Percentiles rank a stretch among this genome's conserved stretches.
phyloP scores from a whole-genome alignment of 2,888 invertebrate genomes.

The Sacculina carcini region DNA sequence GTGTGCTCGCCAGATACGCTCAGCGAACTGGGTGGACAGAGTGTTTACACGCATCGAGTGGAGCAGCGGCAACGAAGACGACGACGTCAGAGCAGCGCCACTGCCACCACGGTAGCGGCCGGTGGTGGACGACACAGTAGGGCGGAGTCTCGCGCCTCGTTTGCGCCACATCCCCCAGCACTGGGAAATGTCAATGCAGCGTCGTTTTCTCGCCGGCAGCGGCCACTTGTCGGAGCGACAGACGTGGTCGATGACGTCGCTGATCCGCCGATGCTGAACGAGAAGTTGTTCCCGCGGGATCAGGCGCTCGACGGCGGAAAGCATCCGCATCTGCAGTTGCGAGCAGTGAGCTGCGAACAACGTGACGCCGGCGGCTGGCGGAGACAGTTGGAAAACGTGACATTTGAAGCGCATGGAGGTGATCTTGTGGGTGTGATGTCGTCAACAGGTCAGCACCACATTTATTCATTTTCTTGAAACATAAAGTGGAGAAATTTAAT shows the following conservation, averaged over 20 bases:
- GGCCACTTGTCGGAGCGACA: too few relatives aligned
- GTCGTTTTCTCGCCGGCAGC: conserved; percentile 7
- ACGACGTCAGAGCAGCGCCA: conserved; percentile 8
- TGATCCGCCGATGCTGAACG: conserved; percentile 17
- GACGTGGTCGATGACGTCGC: conserved; percentile 13
- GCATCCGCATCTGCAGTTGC: conserved; percentile 27
- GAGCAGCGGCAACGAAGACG: conserved; percentile 9
- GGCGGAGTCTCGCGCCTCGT: conserved; percentile 4
- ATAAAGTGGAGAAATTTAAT: too few relatives aligned
- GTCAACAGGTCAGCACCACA: conserved; percentile 26
- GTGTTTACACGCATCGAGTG: conserved; percentile 1
- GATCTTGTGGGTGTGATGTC: conserved; percentile 74
- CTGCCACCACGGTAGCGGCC: conserved; percentile 11
- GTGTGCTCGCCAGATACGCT: conserved; percentile 10
- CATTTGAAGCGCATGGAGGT: conserved; percentile 67
- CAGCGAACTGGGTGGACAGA: conserved; percentile 9
- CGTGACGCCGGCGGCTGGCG: conserved; percentile 23
- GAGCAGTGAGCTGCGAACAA: conserved; percentile 34
- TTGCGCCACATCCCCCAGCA: conserved; percentile 6
- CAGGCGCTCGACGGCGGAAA: conserved; percentile 13
- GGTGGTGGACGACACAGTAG: conserved; percentile 11
- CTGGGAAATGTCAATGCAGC: background rate
- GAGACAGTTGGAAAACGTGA: conserved; percentile 40
- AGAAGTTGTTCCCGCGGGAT: conserved; percentile 18
- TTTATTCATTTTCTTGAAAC: conserved; percentile 4